Evolutionary conservation across 2,113 vertebrate genomes (phyloP), one percentile per base, ranked within the genome.

Genomic region (Carassius carassius): DNA sequence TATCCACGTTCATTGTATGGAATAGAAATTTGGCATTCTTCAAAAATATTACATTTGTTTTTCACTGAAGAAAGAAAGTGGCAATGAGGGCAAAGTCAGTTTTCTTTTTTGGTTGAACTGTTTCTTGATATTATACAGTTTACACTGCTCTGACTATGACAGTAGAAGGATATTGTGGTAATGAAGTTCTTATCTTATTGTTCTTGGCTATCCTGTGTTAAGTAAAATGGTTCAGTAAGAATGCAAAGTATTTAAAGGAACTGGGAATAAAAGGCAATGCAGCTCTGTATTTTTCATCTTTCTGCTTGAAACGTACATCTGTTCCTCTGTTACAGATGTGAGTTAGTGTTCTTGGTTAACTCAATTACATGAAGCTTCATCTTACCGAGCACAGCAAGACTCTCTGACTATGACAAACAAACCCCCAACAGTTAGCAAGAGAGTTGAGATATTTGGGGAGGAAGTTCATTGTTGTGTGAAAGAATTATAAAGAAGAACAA

Each of bases 251-350:
- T 60, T 62, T 44, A 79, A 29, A 35, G 74, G 67, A 58, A 67
- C 51, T 12, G 70, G 37, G 70, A 44, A 73, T 44, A 14, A 73
- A 73, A 73, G 23, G 21, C 19, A 73, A 14, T 12, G 3, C 47
- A 13, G 47, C 47, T 21, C 37, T 47, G 70, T 3, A 73, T 73
- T 73, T 10, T 74, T 72, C 56, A 69, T 82, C 16, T 82, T 84
- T 25, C 58, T 49, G 54, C 63, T 78, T 56, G 32, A 29, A 83
- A 54, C 32, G 54, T 62, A 63, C 75, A 82, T 88, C 87, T 87
- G 85, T 85, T 84, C 86, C 84, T 87, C 78, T 58, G 77, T 78
- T 82, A 86, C 81, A 86, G 81, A 87, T 87, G 85, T 91, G 90
- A 86, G 86, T 82, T 65, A 86, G 81, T 86, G 51, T 78, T 85